Conservation (phyloP, 2,113 vertebrate species). For the Riparia riparia region DNA sequence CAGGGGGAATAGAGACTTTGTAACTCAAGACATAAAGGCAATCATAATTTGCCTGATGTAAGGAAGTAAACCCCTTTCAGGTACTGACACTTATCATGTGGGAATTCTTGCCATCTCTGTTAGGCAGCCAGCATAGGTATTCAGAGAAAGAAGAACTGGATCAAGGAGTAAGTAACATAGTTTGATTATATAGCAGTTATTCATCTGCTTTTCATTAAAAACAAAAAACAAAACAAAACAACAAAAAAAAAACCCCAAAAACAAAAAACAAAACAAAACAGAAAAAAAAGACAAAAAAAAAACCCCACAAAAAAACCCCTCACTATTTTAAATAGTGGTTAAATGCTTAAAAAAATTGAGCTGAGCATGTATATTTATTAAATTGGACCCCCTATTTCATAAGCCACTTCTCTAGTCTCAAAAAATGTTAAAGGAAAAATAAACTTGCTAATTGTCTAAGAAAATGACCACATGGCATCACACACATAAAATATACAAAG, state of each 20-base stretch:
- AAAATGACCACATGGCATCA: not conserved
- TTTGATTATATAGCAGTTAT: not conserved
- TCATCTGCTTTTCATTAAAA: not conserved
- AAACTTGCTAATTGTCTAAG: not conserved
- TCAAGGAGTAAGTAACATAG: not conserved
- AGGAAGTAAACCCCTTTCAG: not conserved
- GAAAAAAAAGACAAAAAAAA: too few species aligned
- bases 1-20: not conserved
- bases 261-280: too few species aligned
- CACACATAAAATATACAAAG: not conserved
- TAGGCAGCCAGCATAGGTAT: not conserved
- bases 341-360: not conserved
- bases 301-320: too few species aligned
- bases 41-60: not conserved
- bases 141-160: not conserved
- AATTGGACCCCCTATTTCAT: not conserved
- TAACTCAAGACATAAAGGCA: not conserved
- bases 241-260: too few species aligned
- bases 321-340: not conserved
- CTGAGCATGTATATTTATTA: not conserved
- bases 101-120: not conserved
- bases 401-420: not conserved
- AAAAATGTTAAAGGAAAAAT: not conserved
- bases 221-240: too few species aligned
- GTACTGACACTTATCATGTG: not conserved